Conservation (phyloP, 2,797 vertebrate species). For the Trematomus bernacchii region DNA sequence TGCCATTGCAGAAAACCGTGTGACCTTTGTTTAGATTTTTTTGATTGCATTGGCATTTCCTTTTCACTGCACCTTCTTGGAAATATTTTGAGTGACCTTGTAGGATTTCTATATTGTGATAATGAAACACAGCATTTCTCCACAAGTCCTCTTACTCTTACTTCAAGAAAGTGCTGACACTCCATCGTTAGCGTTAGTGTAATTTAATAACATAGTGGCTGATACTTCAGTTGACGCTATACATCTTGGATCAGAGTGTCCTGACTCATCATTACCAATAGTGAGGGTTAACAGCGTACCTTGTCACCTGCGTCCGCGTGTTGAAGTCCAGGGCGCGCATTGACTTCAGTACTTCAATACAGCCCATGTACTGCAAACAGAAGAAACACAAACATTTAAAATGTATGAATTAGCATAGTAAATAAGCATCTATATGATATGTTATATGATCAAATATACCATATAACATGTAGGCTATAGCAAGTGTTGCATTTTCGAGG, state of each 20-base stretch:
- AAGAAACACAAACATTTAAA: slow-evolving; percentile 14
- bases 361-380: slow-evolving; percentile 94
- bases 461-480: not conserved
- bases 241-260: slow-evolving; percentile 47
- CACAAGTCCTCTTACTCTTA: not conserved
- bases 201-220: slow-evolving; percentile 17
- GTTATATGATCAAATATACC: not conserved
- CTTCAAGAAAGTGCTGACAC: not conserved
- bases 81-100: too few relatives aligned
- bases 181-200: not conserved
- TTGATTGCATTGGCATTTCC: not conserved
- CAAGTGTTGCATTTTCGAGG: not conserved
- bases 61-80: not conserved
- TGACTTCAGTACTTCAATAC: slow-evolving; percentile 95
- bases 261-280: slow-evolving; percentile 32
- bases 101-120: not conserved
- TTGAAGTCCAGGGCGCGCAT: slow-evolving; percentile 98
- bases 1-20: not conserved
- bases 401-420: not conserved
- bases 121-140: not conserved
- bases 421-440: not conserved
- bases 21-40: slow-evolving; percentile 2
- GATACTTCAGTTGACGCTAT: slow-evolving; percentile 15
- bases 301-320: slow-evolving; percentile 96
- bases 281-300: slow-evolving; percentile 80